Base-by-base conservation (phyloP, 2,797 vertebrate species). In the Xyrichtys novacula region DNA sequence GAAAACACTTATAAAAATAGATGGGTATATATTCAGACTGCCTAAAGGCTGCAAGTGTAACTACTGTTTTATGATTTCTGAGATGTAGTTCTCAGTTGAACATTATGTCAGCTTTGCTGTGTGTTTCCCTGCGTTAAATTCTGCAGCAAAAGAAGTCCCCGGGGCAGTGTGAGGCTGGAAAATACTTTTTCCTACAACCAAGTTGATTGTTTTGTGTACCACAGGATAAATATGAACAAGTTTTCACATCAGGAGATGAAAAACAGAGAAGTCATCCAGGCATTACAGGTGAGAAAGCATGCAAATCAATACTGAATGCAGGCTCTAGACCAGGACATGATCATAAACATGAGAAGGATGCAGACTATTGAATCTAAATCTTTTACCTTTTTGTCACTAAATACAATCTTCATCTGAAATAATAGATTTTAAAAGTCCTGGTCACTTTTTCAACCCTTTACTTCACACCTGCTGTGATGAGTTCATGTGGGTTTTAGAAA, bases 241-340 rank as follows among this genome's bases (percentile, higher is more conserved):
- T 29, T 62, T 72, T 75, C 55, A 70, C 16, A 53, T 71, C 46
- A 70, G 49, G 55, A 36, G 65, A 54, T 48, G 19, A 56, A 63
- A 81, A 81, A 52, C 25, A 16, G 67, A 74, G 38, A 52, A 36
- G 47, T 81, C 83, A 82, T 75, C 67, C 2, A 47, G 16, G 54
- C 65, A 67, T 63, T 78, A 74, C 59, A 40, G 57, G 44, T 31
- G 44, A 32, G 71, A 81, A 73, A 63, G 39, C 34, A 32, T 54
- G 55, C 47, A 69, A 81, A 81, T 86, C 71, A 67, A 82, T 76
- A 69, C 48, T 46, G 50, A 74, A 39, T 26, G 40, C 44, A 47
- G 42, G 31, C 20, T 22, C 36, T 60, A 65, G 68, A 84, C 55
- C 54, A 77, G 53, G 76, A 74, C 63, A 53, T 19, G 38, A 70